phyloP scores from a whole-genome alignment of 2,797 vertebrate genomes.

The Limnodromus scolopaceus region DNA sequence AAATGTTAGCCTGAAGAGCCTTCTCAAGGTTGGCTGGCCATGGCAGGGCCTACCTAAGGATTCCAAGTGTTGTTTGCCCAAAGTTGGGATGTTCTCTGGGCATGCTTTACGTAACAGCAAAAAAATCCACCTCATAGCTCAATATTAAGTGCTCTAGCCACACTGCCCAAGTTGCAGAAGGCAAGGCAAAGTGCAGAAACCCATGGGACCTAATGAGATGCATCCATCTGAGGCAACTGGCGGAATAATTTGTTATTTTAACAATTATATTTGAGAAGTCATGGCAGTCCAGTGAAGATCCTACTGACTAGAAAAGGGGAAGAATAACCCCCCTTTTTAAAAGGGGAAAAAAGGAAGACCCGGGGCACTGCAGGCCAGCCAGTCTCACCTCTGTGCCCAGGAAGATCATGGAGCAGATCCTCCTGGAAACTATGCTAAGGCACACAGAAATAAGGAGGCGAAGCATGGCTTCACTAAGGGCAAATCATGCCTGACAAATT shows the following conservation, averaged over 20 bases:
- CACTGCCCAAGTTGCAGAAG: background rate
- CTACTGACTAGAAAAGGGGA: background rate
- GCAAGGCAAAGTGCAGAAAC: background rate
- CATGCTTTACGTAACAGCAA: background rate
- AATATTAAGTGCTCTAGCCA: background rate
- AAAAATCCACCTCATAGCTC: background rate
- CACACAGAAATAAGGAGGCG: background rate
- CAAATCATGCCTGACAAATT: background rate
- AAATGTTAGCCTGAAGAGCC: background rate
- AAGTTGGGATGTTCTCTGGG: background rate
- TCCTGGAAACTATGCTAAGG: background rate
- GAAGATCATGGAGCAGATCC: background rate
- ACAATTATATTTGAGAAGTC: background rate
- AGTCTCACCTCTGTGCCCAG: background rate
- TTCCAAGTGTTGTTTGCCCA: background rate
- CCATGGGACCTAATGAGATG: background rate
- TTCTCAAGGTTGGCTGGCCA: background rate
- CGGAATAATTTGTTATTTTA: background rate
- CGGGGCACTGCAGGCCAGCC: background rate
- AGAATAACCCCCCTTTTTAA: background rate
- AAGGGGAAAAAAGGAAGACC: background rate
- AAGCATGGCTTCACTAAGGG: background rate
- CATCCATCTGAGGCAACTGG: background rate
- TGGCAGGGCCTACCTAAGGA: background rate
- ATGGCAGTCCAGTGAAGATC: background rate